phyloP scores from a whole-genome alignment of 2,888 invertebrate genomes.

The Tridacna gigas region DNA sequence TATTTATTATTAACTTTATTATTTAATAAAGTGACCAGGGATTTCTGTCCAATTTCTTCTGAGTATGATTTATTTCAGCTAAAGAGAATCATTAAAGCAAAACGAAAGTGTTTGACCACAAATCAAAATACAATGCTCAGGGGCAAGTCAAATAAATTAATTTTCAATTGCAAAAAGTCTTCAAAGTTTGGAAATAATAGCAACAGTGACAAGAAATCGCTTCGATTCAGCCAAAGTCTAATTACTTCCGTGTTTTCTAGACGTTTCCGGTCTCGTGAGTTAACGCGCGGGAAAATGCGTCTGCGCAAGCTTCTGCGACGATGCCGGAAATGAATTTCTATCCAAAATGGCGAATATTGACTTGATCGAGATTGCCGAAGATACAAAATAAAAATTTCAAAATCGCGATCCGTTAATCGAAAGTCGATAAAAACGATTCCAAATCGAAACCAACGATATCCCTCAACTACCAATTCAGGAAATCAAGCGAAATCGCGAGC shows the following conservation, averaged over 20 bases:
- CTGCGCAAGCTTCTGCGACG: too few relatives aligned
- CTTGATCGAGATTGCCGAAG: slow-evolving; percentile 5
- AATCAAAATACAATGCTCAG: neutral
- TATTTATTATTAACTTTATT: too few relatives aligned
- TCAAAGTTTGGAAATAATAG: slow-evolving; percentile 7
- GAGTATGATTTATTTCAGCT: too few relatives aligned
- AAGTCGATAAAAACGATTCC: slow-evolving; percentile 8
- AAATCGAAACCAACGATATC: too few relatives aligned
- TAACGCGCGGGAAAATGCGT: too few relatives aligned
- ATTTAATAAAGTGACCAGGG: too few relatives aligned
- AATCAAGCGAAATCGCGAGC: too few relatives aligned
- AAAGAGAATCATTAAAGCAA: neutral
- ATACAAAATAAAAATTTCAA: neutral
- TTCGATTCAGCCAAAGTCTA: neutral
- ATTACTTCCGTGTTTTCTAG: neutral
- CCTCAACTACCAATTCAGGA: too few relatives aligned
- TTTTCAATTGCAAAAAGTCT: neutral
- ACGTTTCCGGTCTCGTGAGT: neutral
- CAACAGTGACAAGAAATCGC: slow-evolving; percentile 10
- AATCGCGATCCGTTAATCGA: too few relatives aligned
- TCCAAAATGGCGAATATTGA: neutral
- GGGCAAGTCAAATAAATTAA: neutral
- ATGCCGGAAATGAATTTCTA: too few relatives aligned
- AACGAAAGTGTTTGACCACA: too few relatives aligned
- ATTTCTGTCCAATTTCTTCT: too few relatives aligned